phyloP scores from a whole-genome alignment of 2,113 vertebrate genomes.

The Chaetodon trifascialis region DNA sequence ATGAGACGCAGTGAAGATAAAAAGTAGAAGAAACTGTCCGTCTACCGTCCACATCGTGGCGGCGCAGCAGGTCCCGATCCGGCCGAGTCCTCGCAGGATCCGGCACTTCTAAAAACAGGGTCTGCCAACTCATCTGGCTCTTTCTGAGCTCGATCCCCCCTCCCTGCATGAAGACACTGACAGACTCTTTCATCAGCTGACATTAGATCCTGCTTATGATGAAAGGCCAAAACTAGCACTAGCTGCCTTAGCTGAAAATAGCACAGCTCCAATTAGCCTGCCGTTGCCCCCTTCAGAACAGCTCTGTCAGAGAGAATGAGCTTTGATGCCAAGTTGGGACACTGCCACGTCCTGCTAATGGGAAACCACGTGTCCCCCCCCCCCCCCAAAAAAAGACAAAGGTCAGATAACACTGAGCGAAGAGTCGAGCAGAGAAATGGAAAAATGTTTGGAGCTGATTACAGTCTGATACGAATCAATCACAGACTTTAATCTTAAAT shows the following conservation, averaged over 20 bases:
- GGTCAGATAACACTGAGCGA: slow-evolving; percentile 3
- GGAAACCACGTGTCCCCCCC: slow-evolving; percentile 9
- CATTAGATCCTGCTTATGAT: slow-evolving; percentile 64
- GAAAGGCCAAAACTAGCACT: slow-evolving; percentile 56
- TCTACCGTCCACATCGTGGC: too few relatives aligned
- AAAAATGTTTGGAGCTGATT: neutral
- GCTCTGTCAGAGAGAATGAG: slow-evolving; percentile 55
- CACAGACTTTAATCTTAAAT: neutral
- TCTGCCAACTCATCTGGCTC: slow-evolving; percentile 5
- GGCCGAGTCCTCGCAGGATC: neutral
- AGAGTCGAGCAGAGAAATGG: neutral
- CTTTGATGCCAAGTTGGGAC: slow-evolving; percentile 42
- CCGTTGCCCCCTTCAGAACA: slow-evolving; percentile 52
- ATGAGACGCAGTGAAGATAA: neutral
- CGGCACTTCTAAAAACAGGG: slow-evolving; percentile 21
- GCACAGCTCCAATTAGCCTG: slow-evolving; percentile 73
- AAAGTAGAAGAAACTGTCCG: too few relatives aligned
- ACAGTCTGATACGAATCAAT: neutral
- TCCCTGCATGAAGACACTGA: slow-evolving; percentile 28
- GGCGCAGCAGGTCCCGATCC: slow-evolving; percentile 2
- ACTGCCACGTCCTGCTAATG: slow-evolving; percentile 15
- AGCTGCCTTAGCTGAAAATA: slow-evolving; percentile 73
- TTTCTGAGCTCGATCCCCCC: slow-evolving; percentile 32
- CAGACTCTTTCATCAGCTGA: slow-evolving; percentile 56
- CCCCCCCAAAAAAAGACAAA: neutral